These are phyloP conservation scores for Catocala nupta DNA, from an alignment of 2,888 invertebrate species.

Conservation along the genomic window DNA sequence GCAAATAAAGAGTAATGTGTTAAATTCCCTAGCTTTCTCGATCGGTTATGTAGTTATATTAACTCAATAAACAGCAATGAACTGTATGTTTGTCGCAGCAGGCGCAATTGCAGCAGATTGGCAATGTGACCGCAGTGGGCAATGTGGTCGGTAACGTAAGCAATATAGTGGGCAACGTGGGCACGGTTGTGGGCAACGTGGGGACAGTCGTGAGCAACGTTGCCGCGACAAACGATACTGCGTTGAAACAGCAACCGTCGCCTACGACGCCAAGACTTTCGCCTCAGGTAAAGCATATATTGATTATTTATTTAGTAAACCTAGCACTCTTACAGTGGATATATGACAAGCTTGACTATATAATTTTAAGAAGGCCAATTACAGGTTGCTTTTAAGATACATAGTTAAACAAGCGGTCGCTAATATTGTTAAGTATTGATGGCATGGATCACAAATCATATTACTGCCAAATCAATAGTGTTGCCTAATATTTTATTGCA, in stretches of 20 bases:
- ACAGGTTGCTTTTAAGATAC: too few relatives aligned
- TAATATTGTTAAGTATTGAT: too few relatives aligned
- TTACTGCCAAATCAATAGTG: too few relatives aligned
- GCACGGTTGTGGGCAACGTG: conserved; percentile 55
- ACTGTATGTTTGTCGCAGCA: conserved; percentile 78
- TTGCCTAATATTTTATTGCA: too few relatives aligned
- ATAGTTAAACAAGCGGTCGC: too few relatives aligned
- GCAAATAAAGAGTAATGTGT: too few relatives aligned
- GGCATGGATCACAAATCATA: too few relatives aligned
- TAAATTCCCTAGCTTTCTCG: too few relatives aligned
- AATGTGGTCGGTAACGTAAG: conserved; percentile 52
- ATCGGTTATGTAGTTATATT: too few relatives aligned
- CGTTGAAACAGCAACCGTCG: conserved; percentile 78
- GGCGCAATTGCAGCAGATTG: conserved; percentile 89
- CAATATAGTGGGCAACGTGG: conserved; percentile 50
- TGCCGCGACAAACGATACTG: conserved; percentile 66
- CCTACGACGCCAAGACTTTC: conserved; percentile 78
- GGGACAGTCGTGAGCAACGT: conserved; percentile 56
- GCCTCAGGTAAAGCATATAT: conserved; percentile 64
- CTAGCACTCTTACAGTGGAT: background rate
- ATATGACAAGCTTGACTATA: too few relatives aligned
- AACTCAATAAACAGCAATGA: too few relatives aligned
- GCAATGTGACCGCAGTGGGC: conserved; percentile 61
- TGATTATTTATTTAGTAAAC: background rate
- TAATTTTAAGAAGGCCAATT: too few relatives aligned